Percentiles rank a stretch among this genome's conserved stretches.
Conservation (phyloP, 2,797 vertebrate species). For the Megaceryle alcyon region DNA sequence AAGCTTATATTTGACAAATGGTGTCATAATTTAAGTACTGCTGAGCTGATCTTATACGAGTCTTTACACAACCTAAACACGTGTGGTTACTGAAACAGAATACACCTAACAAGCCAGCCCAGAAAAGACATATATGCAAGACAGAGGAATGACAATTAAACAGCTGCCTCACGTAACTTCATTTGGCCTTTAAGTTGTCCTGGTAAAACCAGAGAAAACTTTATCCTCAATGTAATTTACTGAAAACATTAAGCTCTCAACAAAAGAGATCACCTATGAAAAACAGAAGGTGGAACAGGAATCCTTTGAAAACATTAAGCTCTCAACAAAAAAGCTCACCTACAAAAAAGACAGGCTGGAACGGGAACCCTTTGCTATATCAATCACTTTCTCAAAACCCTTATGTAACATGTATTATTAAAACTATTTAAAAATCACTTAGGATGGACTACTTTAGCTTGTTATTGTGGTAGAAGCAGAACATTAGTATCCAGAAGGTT, state of each 20-base stretch:
- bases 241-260: not conserved
- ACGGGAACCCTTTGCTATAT: not conserved
- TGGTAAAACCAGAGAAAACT: not conserved
- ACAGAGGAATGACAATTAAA: not conserved
- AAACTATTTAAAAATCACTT: conserved; percentile 1
- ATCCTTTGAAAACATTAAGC: not conserved
- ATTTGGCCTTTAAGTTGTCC: not conserved
- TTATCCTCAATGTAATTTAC: not conserved
- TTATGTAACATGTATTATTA: not conserved
- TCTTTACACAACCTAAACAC: not conserved
- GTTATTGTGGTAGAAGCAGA: not conserved
- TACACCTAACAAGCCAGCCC: not conserved
- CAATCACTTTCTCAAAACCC: not conserved
- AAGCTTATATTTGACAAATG: not conserved
- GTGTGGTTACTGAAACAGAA: not conserved
- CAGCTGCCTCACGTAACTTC: not conserved
- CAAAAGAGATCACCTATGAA: not conserved
- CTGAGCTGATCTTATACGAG: not conserved
- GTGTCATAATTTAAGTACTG: not conserved
- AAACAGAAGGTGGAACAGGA: not conserved
- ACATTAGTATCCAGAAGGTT: conserved; percentile 55
- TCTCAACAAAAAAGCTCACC: not conserved
- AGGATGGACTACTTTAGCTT: conserved; percentile 22
- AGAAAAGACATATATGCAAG: not conserved
- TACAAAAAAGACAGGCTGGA: not conserved